Evolutionary conservation across 2,888 invertebrate genomes (phyloP).

Genomic region (Acleris holmiana): DNA sequence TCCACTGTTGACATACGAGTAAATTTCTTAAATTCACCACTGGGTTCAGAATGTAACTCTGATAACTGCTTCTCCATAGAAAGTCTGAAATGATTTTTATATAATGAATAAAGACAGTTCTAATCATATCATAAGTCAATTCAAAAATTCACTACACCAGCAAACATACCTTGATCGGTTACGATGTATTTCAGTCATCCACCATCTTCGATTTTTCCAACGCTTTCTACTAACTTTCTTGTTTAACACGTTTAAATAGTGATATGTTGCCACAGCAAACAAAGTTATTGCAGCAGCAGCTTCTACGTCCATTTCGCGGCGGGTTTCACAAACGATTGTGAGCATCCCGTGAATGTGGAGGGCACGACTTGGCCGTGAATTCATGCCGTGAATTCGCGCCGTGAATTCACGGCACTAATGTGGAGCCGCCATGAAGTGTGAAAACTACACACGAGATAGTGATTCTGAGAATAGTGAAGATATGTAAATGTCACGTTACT

Average conservation of each 20-base stretch:
- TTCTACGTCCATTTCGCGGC: conserved; percentile 31
- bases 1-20: conserved; percentile 41
- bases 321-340: conserved; percentile 24
- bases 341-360: conserved; percentile 29
- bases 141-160: conserved; percentile 13
- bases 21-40: conserved; percentile 38
- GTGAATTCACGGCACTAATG: background rate
- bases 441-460: too few species aligned
- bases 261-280: conserved; percentile 16
- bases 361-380: conserved; percentile 28
- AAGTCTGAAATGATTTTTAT: conserved; percentile 8
- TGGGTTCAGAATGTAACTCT: conserved; percentile 34
- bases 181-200: conserved; percentile 38
- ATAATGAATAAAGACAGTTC: conserved; percentile 7
- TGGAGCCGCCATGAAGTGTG: too few species aligned
- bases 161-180: conserved; percentile 38
- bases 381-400: conserved; percentile 17
- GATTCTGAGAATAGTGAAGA: too few species aligned
- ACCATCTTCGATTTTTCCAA: conserved; percentile 36
- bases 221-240: conserved; percentile 15
- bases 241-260: conserved; percentile 8
- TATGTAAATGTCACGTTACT: too few species aligned
- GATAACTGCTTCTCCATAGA: conserved; percentile 31
- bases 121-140: conserved; percentile 8
- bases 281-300: conserved; percentile 31